Evolutionary conservation across 2,888 invertebrate species (phyloP), one percentile per base, ranked within the genome.

Genomic region (Lycophotia porphyrea): DNA sequence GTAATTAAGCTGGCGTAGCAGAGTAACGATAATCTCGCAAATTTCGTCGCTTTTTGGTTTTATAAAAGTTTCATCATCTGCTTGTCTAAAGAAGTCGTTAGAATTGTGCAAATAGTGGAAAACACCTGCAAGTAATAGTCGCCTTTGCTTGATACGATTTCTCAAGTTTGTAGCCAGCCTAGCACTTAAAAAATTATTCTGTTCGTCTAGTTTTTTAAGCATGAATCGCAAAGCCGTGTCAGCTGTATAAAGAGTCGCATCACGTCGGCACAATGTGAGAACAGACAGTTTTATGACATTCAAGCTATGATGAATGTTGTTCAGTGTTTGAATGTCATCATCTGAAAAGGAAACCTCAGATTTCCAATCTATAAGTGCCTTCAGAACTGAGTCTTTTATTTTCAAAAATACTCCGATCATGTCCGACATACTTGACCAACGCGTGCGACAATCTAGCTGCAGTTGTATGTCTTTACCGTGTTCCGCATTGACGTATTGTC

Each of bases 241-340:
- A 55, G 74, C 74, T 69, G 74, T 74, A 69, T 69, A 71, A 36
- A 71, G 61, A 36, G 70, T 74, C 52, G 74, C 68, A 64, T 74
- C 68, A 69, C 69, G 74, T 64, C 63, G 63, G 61, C 64, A 74
- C 39, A 63, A 63, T 39, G 63, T 39, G 39, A 63, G 63, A 39
- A 42, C 65, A 65, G 65, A 27, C 47, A 65, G 27, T 65, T 65
- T 65, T 65, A 65, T 47, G 44, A 65, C 47, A 36, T 47, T 36
- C 49, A 65, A 65, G 44, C 44, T 49, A 49, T 52, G 67, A 67
- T 67, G 67, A 49, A 66, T 66, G 34, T 66, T 31, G 61, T n/a
- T 71, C 36, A 61, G 27, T 63, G 71, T 63, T 71, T 71, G 49
- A 71, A 71, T 71, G n/a, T 71, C 64, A 27, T 36, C 66, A 47